These are phyloP conservation scores for Macrophya alboannulata DNA, from an alignment of 2,888 invertebrate genomes.

Conservation along the genomic window DNA sequence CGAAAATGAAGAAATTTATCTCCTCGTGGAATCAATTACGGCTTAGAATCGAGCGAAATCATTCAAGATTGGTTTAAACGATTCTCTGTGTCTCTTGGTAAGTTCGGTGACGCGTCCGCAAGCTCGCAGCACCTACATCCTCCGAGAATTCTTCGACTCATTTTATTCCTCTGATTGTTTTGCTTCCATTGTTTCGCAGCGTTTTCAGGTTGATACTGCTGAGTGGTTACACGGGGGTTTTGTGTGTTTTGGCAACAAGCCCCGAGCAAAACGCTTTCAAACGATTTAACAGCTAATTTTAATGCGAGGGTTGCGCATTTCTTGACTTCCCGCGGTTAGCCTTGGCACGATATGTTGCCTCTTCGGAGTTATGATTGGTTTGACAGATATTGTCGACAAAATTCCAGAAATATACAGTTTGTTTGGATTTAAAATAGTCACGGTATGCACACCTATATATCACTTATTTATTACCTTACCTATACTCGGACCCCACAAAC, in stretches of 20 bases:
- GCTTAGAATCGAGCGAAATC: neutral
- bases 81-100: neutral
- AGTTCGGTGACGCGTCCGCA: neutral
- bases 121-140: neutral
- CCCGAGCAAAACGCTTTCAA: slow-evolving; percentile 56
- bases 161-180: slow-evolving; percentile 49
- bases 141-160: neutral
- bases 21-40: neutral
- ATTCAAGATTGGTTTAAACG: neutral
- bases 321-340: slow-evolving; percentile 25
- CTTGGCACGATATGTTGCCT: slow-evolving; percentile 56
- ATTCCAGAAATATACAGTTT: slow-evolving; percentile 45
- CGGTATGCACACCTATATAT: neutral
- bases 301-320: slow-evolving; percentile 55
- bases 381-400: slow-evolving; percentile 55
- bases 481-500: neutral
- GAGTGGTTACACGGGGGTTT: slow-evolving; percentile 38
- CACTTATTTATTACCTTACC: neutral
- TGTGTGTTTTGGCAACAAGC: slow-evolving; percentile 57
- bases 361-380: slow-evolving; percentile 54
- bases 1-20: neutral
- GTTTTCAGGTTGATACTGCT: slow-evolving; percentile 43
- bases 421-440: slow-evolving; percentile 42
- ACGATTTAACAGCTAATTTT: slow-evolving; percentile 58
- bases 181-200: slow-evolving; percentile 45